Base-by-base conservation (phyloP, 2,113 vertebrate genomes). In the Arenaria interpres region DNA sequence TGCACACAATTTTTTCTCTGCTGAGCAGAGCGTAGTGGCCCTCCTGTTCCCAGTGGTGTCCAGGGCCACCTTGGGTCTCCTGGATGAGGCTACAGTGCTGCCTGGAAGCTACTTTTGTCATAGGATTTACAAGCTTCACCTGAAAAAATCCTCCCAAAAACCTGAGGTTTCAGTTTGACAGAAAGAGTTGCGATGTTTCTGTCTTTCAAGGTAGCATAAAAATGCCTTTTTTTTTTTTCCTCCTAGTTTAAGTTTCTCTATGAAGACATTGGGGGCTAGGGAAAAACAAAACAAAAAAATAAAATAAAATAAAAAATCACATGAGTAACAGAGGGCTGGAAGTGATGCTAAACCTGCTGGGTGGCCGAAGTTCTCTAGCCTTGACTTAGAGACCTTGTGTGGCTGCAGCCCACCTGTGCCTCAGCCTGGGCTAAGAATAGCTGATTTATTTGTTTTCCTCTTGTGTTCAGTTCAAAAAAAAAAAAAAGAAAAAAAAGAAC, bases 361-460 rank as follows among this genome's bases (percentile, higher is more conserved):
- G 71, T 54, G 23, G n/a, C 71, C 63, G 43, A 69, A 95, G 57
- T 57, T 77, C 59, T 62, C 37, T 6, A 12, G 0, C 27, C 45
- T 68, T 3, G 0, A 53, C 72, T 89, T 54, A 43, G 23, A 95
- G 50, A 50, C 46, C 54, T 71, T 5, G 1, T 4, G 3, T 75
- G 88, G 60, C 60, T 81, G 43, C n/a, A 56, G 35, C 91, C 63
- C 78, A 95, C 91, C 88, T 94, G 91, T 69, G 45, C 57, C n/a
- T 89, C 66, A 76, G 87, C 37, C 45, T 57, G n/a, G 22, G 74
- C n/a, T 90, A 89, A 90, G 72, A 93, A 93, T 46, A 96, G 85
- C 59, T 39, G 67, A 93, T 93, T 90, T 95, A 96, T 96, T 94
- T 80, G 63, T 89, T 95, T 96, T 81, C 56, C 30, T 92, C 56